These are phyloP conservation scores for Lophotriccus pileatus DNA, from an alignment of 2,797 vertebrate genomes.

Conservation along the genomic window DNA sequence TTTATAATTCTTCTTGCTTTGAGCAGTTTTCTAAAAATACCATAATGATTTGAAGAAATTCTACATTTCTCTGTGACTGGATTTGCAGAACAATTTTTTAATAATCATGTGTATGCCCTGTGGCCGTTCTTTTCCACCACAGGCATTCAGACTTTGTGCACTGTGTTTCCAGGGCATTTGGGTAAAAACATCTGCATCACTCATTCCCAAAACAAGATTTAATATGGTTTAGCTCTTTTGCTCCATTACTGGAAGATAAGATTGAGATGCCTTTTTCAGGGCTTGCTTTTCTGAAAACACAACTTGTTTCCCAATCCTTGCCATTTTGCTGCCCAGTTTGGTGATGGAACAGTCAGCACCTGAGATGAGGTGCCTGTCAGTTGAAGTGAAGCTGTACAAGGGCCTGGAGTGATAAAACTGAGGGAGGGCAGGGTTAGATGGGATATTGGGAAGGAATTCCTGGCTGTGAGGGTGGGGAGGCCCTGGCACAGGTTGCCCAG, in stretches of 20 bases:
- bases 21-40: neutral
- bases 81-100: neutral
- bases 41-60: neutral
- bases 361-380: neutral
- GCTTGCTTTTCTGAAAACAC: neutral
- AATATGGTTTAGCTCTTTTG: neutral
- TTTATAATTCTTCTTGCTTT: neutral
- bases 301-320: neutral
- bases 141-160: neutral
- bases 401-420: neutral
- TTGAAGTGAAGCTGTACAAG: neutral
- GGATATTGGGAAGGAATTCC: neutral
- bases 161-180: neutral
- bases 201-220: conserved; percentile 6
- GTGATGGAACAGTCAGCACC: neutral
- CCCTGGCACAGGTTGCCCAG: too few relatives aligned
- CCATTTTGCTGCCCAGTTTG: neutral
- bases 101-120: neutral
- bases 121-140: neutral
- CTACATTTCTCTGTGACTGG: neutral
- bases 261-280: neutral
- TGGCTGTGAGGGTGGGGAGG: neutral
- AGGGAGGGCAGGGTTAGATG: neutral
- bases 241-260: neutral
- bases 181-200: neutral